phyloP scores from a whole-genome alignment of 2,797 vertebrate species.

The Okamejei kenojei region DNA sequence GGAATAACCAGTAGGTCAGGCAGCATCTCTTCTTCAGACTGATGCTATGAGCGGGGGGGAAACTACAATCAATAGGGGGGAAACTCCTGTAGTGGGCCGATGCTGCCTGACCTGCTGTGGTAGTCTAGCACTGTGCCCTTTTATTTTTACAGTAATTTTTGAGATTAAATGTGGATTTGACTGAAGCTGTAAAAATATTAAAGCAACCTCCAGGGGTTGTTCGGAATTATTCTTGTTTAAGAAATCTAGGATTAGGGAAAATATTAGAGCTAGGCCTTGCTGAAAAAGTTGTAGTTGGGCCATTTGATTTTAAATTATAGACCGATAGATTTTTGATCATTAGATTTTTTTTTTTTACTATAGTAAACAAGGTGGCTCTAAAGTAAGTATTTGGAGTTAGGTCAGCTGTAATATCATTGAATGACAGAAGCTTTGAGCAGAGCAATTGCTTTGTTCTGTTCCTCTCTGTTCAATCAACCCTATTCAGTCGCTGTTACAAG shows the following conservation, averaged over 20 bases:
- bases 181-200: not conserved
- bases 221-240: not conserved
- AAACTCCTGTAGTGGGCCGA: too few species aligned
- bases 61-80: too few species aligned
- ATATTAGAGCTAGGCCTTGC: not conserved
- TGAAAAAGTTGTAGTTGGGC: not conserved
- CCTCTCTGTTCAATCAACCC: too few species aligned
- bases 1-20: too few species aligned
- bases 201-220: not conserved
- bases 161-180: not conserved
- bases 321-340: not conserved
- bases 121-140: too few species aligned
- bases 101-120: too few species aligned
- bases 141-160: too few species aligned
- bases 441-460: not conserved
- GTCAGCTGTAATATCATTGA: not conserved
- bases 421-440: not conserved
- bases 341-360: too few species aligned
- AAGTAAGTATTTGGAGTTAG: too few species aligned
- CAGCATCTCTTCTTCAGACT: too few species aligned
- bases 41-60: too few species aligned
- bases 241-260: not conserved
- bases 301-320: not conserved
- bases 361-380: not conserved
- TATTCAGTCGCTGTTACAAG: too few species aligned